Base-by-base conservation (phyloP, 64 coral and sea anemone genomes). In the Astreopora myriophthalma region DNA sequence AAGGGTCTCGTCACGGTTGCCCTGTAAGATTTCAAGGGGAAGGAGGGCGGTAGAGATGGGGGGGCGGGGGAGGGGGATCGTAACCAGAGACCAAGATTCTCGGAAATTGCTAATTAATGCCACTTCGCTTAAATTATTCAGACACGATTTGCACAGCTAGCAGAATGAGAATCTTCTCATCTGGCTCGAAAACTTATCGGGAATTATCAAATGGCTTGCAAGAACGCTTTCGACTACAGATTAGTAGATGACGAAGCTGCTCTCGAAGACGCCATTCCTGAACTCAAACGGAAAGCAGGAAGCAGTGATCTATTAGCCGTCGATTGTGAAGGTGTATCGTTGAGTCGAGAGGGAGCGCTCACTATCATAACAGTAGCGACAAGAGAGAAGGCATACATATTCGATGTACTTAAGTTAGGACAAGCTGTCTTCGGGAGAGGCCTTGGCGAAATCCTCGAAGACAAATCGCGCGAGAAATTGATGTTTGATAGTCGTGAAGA, bases 401-500 rank as follows among this genome's bases (percentile, higher is more conserved):
- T 93, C 34, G 83, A 93, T 69, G 89, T 91, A 5, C 30, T 68
- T 38, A 88, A 81, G 62, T 16, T 95, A 27, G 79, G 87, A n/a
- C 86, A 86, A 86, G 82, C 58, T 16, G 25, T 89, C 9, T 95
- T 95, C 58, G 48, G 30, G 20, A 36, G 51, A 29, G 92, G 92
- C 33, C 92, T 89, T 67, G 77, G 71, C 14, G 86, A 83, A 65
- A 83, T 90, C 46, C 60, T 95, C 13, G 93, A 95, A 86, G 88
- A 95, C 80, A 86, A 78, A 6, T 62, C 88, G 1, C 60, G 74
- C 64, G 81, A 75, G 24, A 94, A 94, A 48, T 75, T 94, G 87
- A 94, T 76, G 93, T 94, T 94, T 85, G 93, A 94, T 66, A 90
- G 93, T 42, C 80, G 88, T 63, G 70, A 94, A 94, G 93, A 94